phyloP scores from a whole-genome alignment of 2,113 vertebrate species.

The Protobothrops mucrosquamatus region DNA sequence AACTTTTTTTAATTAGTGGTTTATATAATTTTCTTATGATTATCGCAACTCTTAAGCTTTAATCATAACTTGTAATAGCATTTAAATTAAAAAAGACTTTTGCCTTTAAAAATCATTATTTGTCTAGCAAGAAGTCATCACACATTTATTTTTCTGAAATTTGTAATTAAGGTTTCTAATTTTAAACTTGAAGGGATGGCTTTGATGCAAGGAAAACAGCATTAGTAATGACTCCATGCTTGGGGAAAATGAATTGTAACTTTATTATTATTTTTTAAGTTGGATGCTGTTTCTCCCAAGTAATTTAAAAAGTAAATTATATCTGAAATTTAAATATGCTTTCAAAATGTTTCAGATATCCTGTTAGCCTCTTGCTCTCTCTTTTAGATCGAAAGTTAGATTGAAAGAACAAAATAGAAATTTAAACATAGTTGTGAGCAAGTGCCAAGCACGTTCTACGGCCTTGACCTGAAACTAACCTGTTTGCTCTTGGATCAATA shows the following conservation, averaged over 20 bases:
- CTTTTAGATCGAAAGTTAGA: neutral
- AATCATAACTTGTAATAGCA: slow-evolving; percentile 52
- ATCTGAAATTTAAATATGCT: neutral
- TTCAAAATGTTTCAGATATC: neutral
- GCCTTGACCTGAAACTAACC: slow-evolving; percentile 38
- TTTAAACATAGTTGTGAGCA: neutral
- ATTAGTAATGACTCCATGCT: slow-evolving; percentile 35
- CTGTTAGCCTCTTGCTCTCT: neutral
- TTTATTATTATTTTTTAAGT: neutral
- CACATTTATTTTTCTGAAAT: slow-evolving; percentile 55
- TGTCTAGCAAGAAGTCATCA: slow-evolving; percentile 54
- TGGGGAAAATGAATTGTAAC: slow-evolving; percentile 33
- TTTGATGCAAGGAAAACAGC: slow-evolving; percentile 43
- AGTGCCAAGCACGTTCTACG: neutral
- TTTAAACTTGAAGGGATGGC: slow-evolving; percentile 49
- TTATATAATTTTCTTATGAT: slow-evolving; percentile 51
- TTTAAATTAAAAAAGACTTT: slow-evolving; percentile 53
- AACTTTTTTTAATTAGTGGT: slow-evolving; percentile 60
- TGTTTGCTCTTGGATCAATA: slow-evolving; percentile 39
- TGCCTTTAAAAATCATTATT: slow-evolving; percentile 52
- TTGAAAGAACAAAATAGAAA: slow-evolving; percentile 25
- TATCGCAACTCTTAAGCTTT: slow-evolving; percentile 47
- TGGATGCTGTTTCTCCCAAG: neutral
- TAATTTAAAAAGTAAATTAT: neutral
- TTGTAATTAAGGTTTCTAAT: slow-evolving; percentile 60